Base-by-base conservation (phyloP, 2,888 invertebrate genomes). In the Cephonodes hylas region DNA sequence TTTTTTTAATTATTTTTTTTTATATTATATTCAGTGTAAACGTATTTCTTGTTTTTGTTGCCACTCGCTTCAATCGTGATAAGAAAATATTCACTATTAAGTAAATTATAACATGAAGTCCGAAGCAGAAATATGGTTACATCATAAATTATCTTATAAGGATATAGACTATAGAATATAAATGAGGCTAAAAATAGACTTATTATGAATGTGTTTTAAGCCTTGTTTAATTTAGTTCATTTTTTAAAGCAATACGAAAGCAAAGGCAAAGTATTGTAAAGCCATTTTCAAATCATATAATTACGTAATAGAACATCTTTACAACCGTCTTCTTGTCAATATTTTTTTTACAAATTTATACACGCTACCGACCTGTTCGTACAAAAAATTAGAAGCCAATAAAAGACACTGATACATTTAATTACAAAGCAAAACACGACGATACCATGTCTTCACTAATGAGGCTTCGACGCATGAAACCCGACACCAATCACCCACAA, bases 401-500 rank as follows among this genome's bases (percentile, higher is more conserved):
- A 8, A 27, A 53, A 27, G 7, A 25, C 48, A 53, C n/a, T 38
- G 38, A 38, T 38, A 48, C 48, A 8, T 53, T 53, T 53, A 31
- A 31, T 53, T 53, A 53, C 53, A 53, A 48, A 48, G 23, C 48
- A 27, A 48, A 15, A 53, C 27, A 53, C 23, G n/a, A 23, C 2
- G 4, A 22, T 25, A 22, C 23, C 13, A 25, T 53, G 53, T 53
- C 18, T 18, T 1, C 27, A 31, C 53, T 53, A 53, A 53, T 53
- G 18, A 53, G 18, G 2, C 8, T 18, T 44, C 44, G 10, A 10
- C 15, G n/a, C 3, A 18, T 31, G 53, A 31, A 53, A 38, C 48
- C 15, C 23, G 25, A 60, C 34, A 42, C 48, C 22, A 18, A 31
- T 38, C 60, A 60, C 45, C 38, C 48, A 48, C 46, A 23, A 59